Conservation (phyloP, 2,797 vertebrate genomes). For the Myiothlypis chrysogaster region DNA sequence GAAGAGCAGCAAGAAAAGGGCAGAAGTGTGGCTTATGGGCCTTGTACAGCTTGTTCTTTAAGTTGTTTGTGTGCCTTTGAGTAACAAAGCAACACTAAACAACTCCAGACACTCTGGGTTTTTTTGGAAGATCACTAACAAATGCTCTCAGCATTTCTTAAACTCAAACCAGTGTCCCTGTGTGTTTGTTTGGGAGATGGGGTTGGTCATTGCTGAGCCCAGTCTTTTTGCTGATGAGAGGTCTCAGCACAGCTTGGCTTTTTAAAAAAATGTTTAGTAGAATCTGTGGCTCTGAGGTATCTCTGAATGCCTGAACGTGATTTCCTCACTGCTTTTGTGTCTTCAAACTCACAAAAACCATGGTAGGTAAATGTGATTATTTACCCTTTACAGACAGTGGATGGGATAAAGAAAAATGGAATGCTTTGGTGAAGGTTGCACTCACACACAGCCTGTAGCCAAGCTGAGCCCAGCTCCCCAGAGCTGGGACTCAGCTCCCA, state of each 20-base stretch:
- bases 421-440: neutral
- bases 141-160: neutral
- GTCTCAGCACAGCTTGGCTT: neutral
- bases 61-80: neutral
- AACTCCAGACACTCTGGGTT: neutral
- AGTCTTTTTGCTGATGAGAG: neutral
- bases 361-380: neutral
- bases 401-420: neutral
- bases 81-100: neutral
- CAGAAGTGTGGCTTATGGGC: neutral
- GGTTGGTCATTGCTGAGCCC: neutral
- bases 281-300: neutral
- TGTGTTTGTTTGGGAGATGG: neutral
- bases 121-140: neutral
- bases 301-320: neutral
- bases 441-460: neutral
- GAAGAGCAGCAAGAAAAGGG: neutral
- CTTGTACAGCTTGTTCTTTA: neutral
- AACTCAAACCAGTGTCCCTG: neutral
- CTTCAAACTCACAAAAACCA: neutral
- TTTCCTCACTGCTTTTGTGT: neutral
- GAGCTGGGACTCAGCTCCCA: neutral
- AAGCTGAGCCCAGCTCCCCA: neutral
- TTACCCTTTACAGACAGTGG: neutral
- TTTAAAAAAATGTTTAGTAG: neutral